Evolutionary conservation across 2,888 invertebrate species (phyloP).

Genomic region (Oxystoma pomonae): DNA sequence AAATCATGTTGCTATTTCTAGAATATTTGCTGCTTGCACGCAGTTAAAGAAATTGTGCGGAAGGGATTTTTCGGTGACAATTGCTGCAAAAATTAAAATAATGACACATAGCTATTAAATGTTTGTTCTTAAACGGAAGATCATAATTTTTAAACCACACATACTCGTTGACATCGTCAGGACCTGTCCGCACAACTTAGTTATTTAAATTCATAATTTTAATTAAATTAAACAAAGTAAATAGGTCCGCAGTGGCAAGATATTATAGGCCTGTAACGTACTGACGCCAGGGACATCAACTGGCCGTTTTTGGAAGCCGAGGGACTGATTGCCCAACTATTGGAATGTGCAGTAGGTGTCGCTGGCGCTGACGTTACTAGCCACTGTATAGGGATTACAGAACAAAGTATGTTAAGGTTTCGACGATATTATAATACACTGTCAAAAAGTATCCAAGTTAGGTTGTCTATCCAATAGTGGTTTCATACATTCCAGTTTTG

Average conservation of each 20-base stretch:
- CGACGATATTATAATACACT: slow-evolving; percentile 18
- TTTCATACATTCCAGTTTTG: slow-evolving; percentile 51
- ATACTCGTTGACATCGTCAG: slow-evolving; percentile 20
- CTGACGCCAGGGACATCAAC: no score
- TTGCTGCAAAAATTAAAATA: no score
- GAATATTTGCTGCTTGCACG: slow-evolving; percentile 39
- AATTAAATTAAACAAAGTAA: slow-evolving; percentile 2
- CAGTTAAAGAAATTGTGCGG: slow-evolving; percentile 31
- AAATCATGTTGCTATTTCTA: slow-evolving; percentile 47
- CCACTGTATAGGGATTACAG: background rate
- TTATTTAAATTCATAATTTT: slow-evolving; percentile 29
- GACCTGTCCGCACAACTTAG: slow-evolving; percentile 29
- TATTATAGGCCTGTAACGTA: background rate
- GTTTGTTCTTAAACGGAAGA: no score
- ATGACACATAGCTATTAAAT: no score
- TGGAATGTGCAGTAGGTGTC: no score
- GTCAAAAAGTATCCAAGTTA: slow-evolving; percentile 27
- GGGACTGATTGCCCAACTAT: no score
- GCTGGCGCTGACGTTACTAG: no score
- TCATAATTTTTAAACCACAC: no score
- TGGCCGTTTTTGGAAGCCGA: no score
- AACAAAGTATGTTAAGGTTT: background rate
- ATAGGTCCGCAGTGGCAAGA: background rate
- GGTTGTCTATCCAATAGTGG: slow-evolving; percentile 40
- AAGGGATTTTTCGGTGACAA: slow-evolving; percentile 21